Conservation (phyloP, 2,797 vertebrate genomes). For the Natrix natrix region DNA sequence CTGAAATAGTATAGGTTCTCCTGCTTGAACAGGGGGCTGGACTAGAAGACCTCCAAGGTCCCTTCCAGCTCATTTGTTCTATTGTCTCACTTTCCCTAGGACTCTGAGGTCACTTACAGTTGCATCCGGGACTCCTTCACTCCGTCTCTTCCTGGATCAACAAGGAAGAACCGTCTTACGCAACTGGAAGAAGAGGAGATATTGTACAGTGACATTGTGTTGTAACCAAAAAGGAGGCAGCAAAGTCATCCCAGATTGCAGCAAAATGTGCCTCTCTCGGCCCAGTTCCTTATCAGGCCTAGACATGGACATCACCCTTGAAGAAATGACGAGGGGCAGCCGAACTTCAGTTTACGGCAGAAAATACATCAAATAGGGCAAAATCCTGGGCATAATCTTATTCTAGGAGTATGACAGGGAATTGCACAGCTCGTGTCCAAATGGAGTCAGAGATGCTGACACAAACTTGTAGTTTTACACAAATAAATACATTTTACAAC, state of each 20-base stretch:
- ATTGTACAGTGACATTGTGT: not conserved
- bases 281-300: not conserved
- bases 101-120: not conserved
- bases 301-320: not conserved
- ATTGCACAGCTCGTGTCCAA: no score
- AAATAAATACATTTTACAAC: no score
- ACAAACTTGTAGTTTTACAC: no score
- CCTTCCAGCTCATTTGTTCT: not conserved
- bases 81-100: not conserved
- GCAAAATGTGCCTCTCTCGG: not conserved
- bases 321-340: not conserved
- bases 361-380: not conserved
- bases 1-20: no score
- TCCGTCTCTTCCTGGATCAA: not conserved
- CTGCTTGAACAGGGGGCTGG: no score
- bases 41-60: not conserved
- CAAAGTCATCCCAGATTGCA: not conserved
- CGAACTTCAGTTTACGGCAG: not conserved
- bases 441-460: no score
- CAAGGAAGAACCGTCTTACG: not conserved
- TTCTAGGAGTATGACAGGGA: no score
- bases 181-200: not conserved
- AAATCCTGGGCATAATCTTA: not conserved
- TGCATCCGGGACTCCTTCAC: accelerated
- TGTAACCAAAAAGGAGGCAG: not conserved